Evolutionary conservation across 2,797 vertebrate species (phyloP).

Genomic region (Myotis planiceps): DNA sequence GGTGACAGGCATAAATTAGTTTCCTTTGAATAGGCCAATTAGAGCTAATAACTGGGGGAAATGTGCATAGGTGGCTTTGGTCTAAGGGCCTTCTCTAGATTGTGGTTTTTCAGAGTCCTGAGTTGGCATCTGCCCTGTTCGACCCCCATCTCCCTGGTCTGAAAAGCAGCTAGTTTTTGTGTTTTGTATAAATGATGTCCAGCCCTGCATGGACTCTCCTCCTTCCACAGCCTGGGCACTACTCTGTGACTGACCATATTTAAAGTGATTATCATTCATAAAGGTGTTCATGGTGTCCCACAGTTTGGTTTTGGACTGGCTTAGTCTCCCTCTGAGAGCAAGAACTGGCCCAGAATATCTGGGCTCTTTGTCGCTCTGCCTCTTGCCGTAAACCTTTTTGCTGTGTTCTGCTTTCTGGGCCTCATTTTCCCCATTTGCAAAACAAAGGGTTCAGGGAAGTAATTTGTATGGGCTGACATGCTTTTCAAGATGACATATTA

Average conservation of each 20-base stretch:
- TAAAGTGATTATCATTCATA: background rate
- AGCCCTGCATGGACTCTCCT: background rate
- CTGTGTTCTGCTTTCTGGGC: background rate
- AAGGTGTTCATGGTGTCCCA: background rate
- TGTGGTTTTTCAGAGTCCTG: background rate
- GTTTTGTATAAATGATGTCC: background rate
- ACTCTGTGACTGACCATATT: background rate
- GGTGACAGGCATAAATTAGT: slow-evolving; percentile 47
- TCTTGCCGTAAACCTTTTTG: background rate
- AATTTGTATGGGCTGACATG: background rate
- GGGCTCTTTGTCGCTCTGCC: no score
- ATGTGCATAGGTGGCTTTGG: background rate
- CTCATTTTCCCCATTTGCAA: background rate
- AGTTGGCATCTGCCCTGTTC: background rate
- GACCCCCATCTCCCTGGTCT: background rate
- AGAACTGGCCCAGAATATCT: background rate
- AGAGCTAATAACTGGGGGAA: background rate
- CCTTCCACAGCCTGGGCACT: background rate
- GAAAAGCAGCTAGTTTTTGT: background rate
- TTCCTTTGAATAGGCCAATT: slow-evolving; percentile 29
- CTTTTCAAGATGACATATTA: background rate
- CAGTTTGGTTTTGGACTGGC: background rate
- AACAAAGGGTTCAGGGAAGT: background rate
- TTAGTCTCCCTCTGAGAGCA: background rate
- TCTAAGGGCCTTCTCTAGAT: background rate